phyloP scores from a whole-genome alignment of 1,140 invertebrate genomes.

The Nymphalis io region DNA sequence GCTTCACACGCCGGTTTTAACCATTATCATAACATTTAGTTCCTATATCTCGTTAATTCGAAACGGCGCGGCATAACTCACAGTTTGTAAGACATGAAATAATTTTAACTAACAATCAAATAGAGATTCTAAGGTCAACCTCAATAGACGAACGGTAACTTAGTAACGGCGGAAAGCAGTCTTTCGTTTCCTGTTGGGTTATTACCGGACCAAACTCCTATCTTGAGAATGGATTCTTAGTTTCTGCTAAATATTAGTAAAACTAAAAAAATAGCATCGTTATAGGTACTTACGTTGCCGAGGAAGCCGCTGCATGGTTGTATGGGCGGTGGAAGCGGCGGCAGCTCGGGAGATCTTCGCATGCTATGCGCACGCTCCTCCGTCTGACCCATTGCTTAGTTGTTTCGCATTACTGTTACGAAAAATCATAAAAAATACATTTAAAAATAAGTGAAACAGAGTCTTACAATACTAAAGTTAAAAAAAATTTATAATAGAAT shows the following conservation, averaged over 20 bases:
- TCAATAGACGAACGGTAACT: background rate
- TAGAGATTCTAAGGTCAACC: background rate
- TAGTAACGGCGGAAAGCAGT: too few relatives aligned
- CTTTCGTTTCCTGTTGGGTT: too few relatives aligned
- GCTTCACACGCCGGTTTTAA: conserved; percentile 28
- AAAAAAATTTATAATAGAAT: too few relatives aligned
- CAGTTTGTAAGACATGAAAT: background rate
- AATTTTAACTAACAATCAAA: background rate
- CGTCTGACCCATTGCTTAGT: conserved; percentile 61
- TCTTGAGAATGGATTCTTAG: background rate
- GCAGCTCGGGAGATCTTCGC: conserved; percentile 61
- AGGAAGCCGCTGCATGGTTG: conserved; percentile 82
- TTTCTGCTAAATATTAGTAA: too few relatives aligned
- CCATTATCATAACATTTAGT: conserved; percentile 13
- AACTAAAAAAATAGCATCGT: background rate
- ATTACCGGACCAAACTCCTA: too few relatives aligned
- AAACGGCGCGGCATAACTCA: background rate
- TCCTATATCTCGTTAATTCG: background rate
- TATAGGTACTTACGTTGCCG: conserved; percentile 78
- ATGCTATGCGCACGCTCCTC: conserved; percentile 49
- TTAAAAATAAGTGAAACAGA: background rate
- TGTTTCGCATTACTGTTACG: conserved; percentile 50
- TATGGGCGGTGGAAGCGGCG: conserved; percentile 80
- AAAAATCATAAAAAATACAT: background rate
- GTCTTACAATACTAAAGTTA: too few relatives aligned